Evolutionary conservation across 2,797 vertebrate genomes (phyloP).

Genomic region (Euthynnus affinis): DNA sequence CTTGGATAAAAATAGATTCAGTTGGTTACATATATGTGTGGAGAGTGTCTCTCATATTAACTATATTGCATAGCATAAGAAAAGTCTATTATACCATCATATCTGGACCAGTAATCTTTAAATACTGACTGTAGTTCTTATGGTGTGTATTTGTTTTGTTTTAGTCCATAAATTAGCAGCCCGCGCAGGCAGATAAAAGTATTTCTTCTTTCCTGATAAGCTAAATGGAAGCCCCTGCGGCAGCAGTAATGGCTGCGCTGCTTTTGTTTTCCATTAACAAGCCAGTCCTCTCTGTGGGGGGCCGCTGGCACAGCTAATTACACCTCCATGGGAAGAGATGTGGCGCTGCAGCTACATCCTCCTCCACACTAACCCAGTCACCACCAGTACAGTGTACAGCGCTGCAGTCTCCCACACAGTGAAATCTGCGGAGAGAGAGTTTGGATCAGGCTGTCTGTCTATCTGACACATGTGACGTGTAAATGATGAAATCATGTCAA

Average conservation of each 20-base stretch:
- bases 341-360: constrained; percentile 58
- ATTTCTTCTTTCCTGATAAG: constrained; percentile 48
- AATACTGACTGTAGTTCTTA: constrained; percentile 17
- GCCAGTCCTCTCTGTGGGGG: constrained; percentile 36
- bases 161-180: constrained; percentile 26
- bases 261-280: constrained; percentile 69
- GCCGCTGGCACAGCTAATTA: constrained; percentile 65
- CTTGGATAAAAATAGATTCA: constrained; percentile 68
- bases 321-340: constrained; percentile 57
- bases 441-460: background rate
- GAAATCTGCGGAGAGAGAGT: constrained; percentile 10
- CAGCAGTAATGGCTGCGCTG: constrained; percentile 48
- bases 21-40: constrained; percentile 18
- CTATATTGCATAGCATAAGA: background rate
- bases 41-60: constrained; percentile 23
- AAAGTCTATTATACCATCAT: background rate
- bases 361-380: constrained; percentile 56
- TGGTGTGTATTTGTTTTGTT: constrained; percentile 30
- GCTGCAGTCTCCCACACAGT: constrained; percentile 36
- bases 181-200: constrained; percentile 45
- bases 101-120: constrained; percentile 21
- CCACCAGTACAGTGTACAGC: constrained; percentile 10
- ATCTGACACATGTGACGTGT: background rate
- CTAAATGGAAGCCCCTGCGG: constrained; percentile 46
- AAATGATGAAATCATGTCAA: background rate